Evolutionary conservation across 2,113 vertebrate species (phyloP).

Genomic region (Cervus canadensis): DNA sequence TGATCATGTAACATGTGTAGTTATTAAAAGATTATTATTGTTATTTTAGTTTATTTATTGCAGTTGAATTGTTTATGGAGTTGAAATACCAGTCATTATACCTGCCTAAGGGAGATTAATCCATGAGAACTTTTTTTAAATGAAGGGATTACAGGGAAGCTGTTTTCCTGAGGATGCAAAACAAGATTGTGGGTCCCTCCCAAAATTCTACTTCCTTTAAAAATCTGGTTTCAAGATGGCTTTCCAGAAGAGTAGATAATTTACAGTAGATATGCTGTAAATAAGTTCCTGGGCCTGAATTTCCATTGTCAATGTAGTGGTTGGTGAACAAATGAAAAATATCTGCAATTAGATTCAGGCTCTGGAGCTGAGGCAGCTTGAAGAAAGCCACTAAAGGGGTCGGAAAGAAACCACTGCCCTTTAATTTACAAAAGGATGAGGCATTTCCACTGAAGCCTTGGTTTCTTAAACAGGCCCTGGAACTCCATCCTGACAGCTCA

Average conservation of each 20-base stretch:
- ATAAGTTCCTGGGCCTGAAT: not conserved
- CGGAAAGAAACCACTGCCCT: not conserved
- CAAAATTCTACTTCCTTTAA: not conserved
- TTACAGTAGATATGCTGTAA: not conserved
- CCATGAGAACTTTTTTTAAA: not conserved
- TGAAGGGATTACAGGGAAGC: not conserved
- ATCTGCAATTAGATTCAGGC: not conserved
- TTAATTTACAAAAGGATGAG: not conserved
- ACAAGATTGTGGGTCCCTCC: not conserved
- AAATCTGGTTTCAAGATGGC: not conserved
- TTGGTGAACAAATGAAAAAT: conserved; percentile 20
- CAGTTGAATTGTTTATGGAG: conserved; percentile 22
- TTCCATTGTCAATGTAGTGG: not conserved
- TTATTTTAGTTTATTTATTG: conserved; percentile 35
- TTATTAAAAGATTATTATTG: not conserved
- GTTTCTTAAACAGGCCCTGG: not conserved
- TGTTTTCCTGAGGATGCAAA: not conserved
- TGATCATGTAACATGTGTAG: not conserved
- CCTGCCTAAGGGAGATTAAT: not conserved
- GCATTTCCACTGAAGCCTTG: not conserved
- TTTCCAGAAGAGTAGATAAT: conserved; percentile 7
- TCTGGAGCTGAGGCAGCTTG: not conserved
- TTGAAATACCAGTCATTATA: conserved; percentile 27
- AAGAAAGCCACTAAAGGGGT: not conserved
- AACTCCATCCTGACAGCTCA: not conserved